Evolutionary conservation across 2,888 invertebrate species (phyloP).

Genomic region (Euzophera pinguis): DNA sequence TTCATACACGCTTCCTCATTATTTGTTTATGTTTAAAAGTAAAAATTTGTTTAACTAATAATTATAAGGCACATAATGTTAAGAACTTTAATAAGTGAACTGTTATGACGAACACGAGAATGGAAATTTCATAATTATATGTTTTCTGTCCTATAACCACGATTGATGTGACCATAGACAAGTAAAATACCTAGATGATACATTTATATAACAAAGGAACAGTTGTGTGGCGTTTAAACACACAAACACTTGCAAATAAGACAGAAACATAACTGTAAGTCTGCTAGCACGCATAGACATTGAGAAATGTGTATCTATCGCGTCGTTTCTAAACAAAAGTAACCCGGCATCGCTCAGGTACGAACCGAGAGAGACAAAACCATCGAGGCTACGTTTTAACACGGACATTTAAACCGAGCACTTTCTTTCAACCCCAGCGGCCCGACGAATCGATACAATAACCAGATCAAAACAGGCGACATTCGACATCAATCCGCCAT

Average conservation of each 20-base stretch:
- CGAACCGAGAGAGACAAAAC: conserved; percentile 56
- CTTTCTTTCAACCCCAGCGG: conserved; percentile 44
- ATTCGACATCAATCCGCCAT: conserved; percentile 24
- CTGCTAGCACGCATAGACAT: conserved; percentile 10
- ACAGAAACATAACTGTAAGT: conserved; percentile 6
- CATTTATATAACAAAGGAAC: conserved; percentile 7
- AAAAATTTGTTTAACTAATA: too few species aligned
- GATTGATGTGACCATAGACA: not conserved
- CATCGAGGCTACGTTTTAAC: conserved; percentile 54
- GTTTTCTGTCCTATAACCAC: not conserved
- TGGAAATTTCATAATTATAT: too few species aligned
- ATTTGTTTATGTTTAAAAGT: too few species aligned
- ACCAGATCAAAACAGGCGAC: conserved; percentile 29
- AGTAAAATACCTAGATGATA: not conserved
- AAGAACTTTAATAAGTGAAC: too few species aligned
- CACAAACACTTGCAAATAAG: conserved; percentile 4
- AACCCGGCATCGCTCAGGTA: conserved; percentile 21
- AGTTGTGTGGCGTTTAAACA: conserved; percentile 6
- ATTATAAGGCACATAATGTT: too few species aligned
- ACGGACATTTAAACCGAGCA: conserved; percentile 47
- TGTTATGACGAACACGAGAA: too few species aligned
- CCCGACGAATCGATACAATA: conserved; percentile 65
- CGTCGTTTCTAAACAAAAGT: conserved; percentile 8
- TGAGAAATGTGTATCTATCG: conserved; percentile 7
- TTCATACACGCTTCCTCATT: too few species aligned